Evolutionary conservation across 2,888 invertebrate genomes (phyloP).

Genomic region (Oasisia sp.): DNA sequence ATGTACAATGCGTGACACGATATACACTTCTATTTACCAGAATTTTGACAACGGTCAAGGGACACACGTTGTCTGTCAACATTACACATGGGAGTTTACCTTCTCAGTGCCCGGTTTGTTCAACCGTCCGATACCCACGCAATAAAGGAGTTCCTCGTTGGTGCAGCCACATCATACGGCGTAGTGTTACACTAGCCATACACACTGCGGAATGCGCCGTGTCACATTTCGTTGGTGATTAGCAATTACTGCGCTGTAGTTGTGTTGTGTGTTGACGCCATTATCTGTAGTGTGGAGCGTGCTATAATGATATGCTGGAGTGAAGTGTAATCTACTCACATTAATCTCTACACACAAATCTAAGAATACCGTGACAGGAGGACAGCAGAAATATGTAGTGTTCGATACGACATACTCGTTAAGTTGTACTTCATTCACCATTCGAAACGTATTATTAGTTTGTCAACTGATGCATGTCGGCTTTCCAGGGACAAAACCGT

Average conservation of each 20-base stretch:
- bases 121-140: too few species aligned
- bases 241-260: not conserved
- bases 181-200: not conserved
- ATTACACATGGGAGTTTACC: too few species aligned
- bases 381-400: too few species aligned
- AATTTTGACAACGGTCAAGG: too few species aligned
- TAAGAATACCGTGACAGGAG: too few species aligned
- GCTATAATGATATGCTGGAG: not conserved
- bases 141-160: too few species aligned
- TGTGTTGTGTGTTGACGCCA: not conserved
- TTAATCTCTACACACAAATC: not conserved
- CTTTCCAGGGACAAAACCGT: not conserved
- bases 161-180: too few species aligned
- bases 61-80: too few species aligned
- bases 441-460: not conserved
- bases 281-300: not conserved
- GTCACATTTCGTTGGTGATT: not conserved
- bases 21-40: too few species aligned
- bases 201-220: not conserved
- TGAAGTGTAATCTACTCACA: not conserved
- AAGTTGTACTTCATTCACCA: not conserved
- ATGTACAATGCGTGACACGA: too few species aligned
- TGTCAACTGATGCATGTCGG: not conserved
- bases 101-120: too few species aligned
- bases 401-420: too few species aligned